Evolutionary conservation across 1,140 invertebrate genomes (phyloP).

Genomic region (Manduca sexta): DNA sequence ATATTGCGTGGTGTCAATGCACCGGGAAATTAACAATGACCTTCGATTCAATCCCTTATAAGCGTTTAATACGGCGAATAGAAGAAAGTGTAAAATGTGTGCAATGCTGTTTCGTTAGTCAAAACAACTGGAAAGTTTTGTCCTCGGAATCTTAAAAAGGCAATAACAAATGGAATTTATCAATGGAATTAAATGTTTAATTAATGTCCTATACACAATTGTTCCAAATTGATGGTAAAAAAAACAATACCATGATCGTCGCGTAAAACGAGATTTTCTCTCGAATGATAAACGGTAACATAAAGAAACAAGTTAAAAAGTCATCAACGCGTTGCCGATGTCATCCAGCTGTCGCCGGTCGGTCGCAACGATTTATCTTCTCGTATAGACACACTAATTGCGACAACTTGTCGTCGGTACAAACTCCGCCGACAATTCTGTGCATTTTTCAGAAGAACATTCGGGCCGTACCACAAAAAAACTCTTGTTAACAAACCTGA

Average conservation of each 20-base stretch:
- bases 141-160: constrained; percentile 6
- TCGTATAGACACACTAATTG: constrained; percentile 18
- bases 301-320: constrained; percentile 17
- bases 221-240: no score
- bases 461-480: neutral
- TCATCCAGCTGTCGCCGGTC: constrained; percentile 8
- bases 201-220: no score
- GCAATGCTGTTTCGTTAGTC: no score
- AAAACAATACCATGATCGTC: no score
- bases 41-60: constrained; percentile 8
- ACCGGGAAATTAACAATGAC: constrained; percentile 35
- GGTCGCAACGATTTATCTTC: constrained; percentile 14
- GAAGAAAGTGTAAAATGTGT: no score
- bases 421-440: neutral
- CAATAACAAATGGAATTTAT: neutral
- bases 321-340: constrained; percentile 12
- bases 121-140: no score
- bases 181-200: neutral
- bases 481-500: neutral
- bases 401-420: constrained; percentile 15
- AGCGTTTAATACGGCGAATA: no score
- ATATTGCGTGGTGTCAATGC: constrained; percentile 42
- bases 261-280: neutral
- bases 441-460: neutral
- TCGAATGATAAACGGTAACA: constrained; percentile 15